Percentiles rank a stretch among this genome's conserved stretches.
Conservation (phyloP, 2,797 vertebrate genomes). For the Pelochelys cantorii region DNA sequence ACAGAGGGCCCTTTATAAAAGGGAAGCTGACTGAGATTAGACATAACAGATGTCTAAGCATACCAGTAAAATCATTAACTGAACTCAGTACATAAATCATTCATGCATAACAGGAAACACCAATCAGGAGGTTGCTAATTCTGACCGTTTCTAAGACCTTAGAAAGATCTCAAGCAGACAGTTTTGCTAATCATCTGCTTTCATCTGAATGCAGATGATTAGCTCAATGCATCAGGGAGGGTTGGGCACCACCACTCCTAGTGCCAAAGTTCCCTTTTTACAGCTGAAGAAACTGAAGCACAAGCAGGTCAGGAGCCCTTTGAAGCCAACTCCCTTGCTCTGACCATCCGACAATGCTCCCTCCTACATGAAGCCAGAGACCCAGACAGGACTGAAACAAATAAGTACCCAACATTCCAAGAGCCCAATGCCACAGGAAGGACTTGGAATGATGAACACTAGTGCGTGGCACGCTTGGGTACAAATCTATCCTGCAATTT, state of each 20-base stretch:
- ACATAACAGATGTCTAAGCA: accelerated
- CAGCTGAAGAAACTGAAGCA: background rate
- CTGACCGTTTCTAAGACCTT: accelerated
- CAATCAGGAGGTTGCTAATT: background rate
- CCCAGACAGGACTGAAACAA: background rate
- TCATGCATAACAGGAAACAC: background rate
- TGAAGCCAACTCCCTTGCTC: background rate
- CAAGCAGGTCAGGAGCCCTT: background rate
- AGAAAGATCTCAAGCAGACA: background rate
- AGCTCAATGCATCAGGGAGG: accelerated
- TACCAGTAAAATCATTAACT: no score
- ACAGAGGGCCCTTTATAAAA: background rate
- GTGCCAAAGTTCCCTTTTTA: background rate
- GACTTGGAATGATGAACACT: background rate
- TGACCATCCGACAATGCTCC: background rate
- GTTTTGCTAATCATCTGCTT: background rate
- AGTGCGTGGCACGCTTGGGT: background rate
- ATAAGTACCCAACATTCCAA: background rate
- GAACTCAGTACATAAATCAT: accelerated
- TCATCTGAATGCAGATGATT: background rate
- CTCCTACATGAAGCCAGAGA: background rate
- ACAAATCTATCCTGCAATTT: background rate
- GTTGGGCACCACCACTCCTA: no score
- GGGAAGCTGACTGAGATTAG: background rate
- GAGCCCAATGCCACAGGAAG: background rate